Conservation (phyloP, 2,113 vertebrate genomes). For the Platanista minor region DNA sequence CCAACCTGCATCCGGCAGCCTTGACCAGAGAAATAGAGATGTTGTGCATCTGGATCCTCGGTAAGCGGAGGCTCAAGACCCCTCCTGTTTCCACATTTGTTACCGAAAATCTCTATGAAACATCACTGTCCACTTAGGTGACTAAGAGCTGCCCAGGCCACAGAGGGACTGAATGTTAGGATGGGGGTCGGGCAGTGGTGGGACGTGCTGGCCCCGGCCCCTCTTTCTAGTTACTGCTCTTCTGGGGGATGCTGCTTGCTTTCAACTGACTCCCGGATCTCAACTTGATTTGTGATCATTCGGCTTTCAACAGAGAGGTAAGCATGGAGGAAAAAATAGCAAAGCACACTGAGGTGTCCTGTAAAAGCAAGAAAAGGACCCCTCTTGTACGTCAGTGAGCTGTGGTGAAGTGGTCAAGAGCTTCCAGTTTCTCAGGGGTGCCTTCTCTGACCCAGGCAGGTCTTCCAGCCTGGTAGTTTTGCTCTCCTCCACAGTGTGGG, state of each 20-base stretch:
- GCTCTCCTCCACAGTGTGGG: not conserved
- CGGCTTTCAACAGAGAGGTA: not conserved
- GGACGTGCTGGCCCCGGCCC: not conserved
- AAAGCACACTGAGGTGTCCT: not conserved
- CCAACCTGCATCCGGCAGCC: not conserved
- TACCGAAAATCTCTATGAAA: not conserved
- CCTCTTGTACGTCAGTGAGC: not conserved
- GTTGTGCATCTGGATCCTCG: not conserved
- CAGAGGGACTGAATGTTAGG: not conserved
- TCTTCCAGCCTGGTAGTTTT: not conserved
- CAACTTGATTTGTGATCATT: not conserved
- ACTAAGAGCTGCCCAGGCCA: not conserved
- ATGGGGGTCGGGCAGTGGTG: fast-evolving
- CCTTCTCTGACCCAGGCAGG: not conserved
- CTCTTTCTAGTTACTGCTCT: not conserved
- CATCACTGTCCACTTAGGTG: not conserved
- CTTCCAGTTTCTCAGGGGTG: not conserved
- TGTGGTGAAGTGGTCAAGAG: not conserved
- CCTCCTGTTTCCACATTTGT: not conserved
- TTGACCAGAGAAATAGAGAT: not conserved
- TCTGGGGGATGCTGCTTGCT: not conserved
- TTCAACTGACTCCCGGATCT: not conserved
- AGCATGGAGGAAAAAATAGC: not conserved
- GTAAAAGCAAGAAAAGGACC: not conserved
- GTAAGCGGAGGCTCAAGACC: not conserved